A percentile compares a stretch with the other conserved stretches of the same genome.
phyloP scores from a whole-genome alignment of 2,797 vertebrate genomes.

The Enteromius argenteus region DNA sequence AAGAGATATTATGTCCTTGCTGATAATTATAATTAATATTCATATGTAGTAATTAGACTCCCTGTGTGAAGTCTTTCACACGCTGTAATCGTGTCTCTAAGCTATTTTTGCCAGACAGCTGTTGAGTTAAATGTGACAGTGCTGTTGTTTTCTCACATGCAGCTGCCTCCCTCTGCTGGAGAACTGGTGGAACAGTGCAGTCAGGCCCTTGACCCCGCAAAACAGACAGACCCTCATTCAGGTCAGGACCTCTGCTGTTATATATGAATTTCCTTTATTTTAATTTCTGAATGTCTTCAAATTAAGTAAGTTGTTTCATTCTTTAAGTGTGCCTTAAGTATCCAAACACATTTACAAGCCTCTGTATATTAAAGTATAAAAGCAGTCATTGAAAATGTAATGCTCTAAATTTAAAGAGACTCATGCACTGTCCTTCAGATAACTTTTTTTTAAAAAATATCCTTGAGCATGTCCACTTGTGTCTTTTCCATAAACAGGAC shows the following conservation, averaged over 20 bases:
- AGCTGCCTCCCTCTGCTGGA: constrained; percentile 76
- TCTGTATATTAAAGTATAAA: background rate
- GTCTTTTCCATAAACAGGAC: constrained; percentile 11
- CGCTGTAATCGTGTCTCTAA: background rate
- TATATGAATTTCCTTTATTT: background rate
- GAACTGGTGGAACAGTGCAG: constrained; percentile 67
- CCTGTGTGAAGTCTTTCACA: constrained; percentile 6
- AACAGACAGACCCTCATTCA: constrained; percentile 60
- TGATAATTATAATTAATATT: constrained; percentile 1
- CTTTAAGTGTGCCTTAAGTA: background rate
- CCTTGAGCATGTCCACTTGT: background rate
- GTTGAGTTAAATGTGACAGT: constrained; percentile 11
- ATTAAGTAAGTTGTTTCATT: background rate
- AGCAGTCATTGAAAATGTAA: background rate
- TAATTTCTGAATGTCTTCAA: background rate
- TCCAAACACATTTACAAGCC: background rate
- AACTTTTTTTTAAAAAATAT: background rate
- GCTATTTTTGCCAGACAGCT: constrained; percentile 36
- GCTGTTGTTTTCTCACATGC: constrained; percentile 49
- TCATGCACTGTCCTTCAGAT: background rate
- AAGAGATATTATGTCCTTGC: constrained; percentile 4
- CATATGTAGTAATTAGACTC: constrained; percentile 3
- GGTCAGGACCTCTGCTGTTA: background rate
- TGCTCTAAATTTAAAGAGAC: background rate
- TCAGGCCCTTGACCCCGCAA: constrained; percentile 59